A percentile compares a stretch with the other conserved stretches of the same genome.
Evolutionary conservation across 2,888 invertebrate species (phyloP).

Genomic region (Argynnis bischoffii): DNA sequence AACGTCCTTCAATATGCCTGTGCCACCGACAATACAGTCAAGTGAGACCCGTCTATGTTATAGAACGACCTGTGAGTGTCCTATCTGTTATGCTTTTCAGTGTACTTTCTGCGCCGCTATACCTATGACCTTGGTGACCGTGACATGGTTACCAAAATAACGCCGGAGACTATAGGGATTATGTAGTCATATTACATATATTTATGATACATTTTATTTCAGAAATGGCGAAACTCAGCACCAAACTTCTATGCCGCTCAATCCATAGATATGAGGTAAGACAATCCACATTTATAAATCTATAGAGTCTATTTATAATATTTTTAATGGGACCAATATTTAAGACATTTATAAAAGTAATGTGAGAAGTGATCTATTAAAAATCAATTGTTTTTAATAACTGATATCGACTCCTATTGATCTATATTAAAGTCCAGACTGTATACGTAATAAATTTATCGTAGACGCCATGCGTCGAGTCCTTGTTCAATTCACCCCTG

Average conservation of each 20-base stretch:
- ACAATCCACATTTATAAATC: conserved; percentile 24
- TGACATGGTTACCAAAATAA: conserved; percentile 13
- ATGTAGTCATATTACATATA: neutral
- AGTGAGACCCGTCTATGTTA: conserved; percentile 75
- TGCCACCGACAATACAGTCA: conserved; percentile 69
- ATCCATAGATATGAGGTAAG: conserved; percentile 73
- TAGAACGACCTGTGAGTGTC: conserved; percentile 73
- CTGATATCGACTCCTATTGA: conserved; percentile 70
- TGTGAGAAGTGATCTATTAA: conserved; percentile 42
- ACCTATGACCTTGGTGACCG: conserved; percentile 9
- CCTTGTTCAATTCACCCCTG: conserved; percentile 61
- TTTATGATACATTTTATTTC: conserved; percentile 50
- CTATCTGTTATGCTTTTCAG: conserved; percentile 48
- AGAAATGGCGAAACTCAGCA: conserved; percentile 79
- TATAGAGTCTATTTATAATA: conserved; percentile 11
- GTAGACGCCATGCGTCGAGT: conserved; percentile 56
- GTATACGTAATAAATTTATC: conserved; percentile 39
- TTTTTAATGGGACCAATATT: conserved; percentile 15
- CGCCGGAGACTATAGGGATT: neutral
- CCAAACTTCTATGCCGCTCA: conserved; percentile 75
- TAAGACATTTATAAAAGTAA: conserved; percentile 30
- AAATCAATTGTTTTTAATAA: conserved; percentile 68
- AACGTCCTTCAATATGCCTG: conserved; percentile 52
- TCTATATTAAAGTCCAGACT: conserved; percentile 59
- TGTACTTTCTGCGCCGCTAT: conserved; percentile 13